A percentile compares a stretch with the other conserved stretches of the same genome.
Conservation (phyloP, 2,888 invertebrate genomes). For the Hirtodrosophila duncani region DNA sequence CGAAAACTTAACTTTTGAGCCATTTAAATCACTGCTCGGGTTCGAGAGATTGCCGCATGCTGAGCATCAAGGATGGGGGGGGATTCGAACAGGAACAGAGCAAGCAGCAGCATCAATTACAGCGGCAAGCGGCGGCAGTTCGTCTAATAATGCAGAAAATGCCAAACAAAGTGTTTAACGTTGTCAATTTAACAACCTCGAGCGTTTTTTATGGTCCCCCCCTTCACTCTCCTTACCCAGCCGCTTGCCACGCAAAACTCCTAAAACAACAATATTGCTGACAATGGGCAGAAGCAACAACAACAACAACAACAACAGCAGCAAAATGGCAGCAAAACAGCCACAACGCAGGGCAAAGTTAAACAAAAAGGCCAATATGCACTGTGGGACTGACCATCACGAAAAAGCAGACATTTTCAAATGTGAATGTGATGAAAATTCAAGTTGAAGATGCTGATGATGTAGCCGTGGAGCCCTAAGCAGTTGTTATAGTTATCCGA, state of each 20-base stretch:
- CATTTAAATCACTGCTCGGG: constrained; percentile 66
- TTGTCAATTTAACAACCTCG: constrained; percentile 73
- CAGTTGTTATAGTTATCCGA: too few relatives aligned
- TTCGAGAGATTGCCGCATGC: constrained; percentile 20
- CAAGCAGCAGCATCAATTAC: constrained; percentile 60
- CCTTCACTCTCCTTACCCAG: not conserved
- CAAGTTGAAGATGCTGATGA: too few relatives aligned
- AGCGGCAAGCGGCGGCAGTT: constrained; percentile 55
- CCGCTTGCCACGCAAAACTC: constrained; percentile 29
- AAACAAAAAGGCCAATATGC: too few relatives aligned
- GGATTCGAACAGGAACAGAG: not conserved
- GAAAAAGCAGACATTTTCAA: too few relatives aligned
- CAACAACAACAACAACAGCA: too few relatives aligned
- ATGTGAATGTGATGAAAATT: too few relatives aligned
- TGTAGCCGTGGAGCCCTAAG: too few relatives aligned
- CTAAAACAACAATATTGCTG: constrained; percentile 12
- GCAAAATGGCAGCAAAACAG: too few relatives aligned
- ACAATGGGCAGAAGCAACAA: not conserved
- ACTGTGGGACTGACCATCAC: too few relatives aligned
- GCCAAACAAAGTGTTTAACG: constrained; percentile 74
- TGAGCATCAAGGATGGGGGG: not conserved
- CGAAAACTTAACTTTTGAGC: constrained; percentile 72
- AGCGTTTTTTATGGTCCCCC: constrained; percentile 62
- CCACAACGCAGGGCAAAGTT: too few relatives aligned
- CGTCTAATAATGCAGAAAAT: constrained; percentile 72